Conservation (phyloP, 2,888 invertebrate genomes). For the Polyploca ridens region DNA sequence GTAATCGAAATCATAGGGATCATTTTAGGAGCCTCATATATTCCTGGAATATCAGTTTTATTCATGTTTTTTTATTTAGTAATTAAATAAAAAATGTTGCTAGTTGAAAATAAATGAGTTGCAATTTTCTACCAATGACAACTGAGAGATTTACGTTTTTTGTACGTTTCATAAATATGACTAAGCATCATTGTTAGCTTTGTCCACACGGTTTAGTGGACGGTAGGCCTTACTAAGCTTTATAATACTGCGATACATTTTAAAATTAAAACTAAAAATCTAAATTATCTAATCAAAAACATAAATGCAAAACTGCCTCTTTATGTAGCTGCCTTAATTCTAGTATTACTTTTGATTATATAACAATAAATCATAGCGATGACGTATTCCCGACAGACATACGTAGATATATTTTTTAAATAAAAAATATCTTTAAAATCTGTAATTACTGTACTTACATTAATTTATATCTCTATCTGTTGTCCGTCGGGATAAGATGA, state of each 20-base stretch:
- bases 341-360: background rate
- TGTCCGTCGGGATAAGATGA: constrained; percentile 3
- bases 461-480: background rate
- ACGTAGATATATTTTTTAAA: background rate
- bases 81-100: too few relatives aligned
- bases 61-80: too few relatives aligned
- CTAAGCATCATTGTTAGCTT: background rate
- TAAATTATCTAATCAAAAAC: background rate
- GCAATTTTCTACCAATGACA: background rate
- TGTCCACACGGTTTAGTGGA: background rate
- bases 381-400: constrained; percentile 8
- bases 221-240: background rate
- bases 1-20: background rate
- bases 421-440: background rate
- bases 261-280: background rate
- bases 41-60: too few relatives aligned
- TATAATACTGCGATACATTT: constrained; percentile 1
- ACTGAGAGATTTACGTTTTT: background rate
- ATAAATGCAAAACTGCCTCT: constrained; percentile 5
- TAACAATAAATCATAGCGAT: constrained; percentile 2
- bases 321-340: background rate
- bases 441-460: constrained; percentile 12
- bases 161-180: background rate
- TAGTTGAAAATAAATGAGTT: too few relatives aligned
- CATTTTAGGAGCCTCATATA: background rate